Evolutionary conservation across 2,113 vertebrate species (phyloP), one percentile per base, ranked within the genome.

Genomic region (Tautogolabrus adspersus): DNA sequence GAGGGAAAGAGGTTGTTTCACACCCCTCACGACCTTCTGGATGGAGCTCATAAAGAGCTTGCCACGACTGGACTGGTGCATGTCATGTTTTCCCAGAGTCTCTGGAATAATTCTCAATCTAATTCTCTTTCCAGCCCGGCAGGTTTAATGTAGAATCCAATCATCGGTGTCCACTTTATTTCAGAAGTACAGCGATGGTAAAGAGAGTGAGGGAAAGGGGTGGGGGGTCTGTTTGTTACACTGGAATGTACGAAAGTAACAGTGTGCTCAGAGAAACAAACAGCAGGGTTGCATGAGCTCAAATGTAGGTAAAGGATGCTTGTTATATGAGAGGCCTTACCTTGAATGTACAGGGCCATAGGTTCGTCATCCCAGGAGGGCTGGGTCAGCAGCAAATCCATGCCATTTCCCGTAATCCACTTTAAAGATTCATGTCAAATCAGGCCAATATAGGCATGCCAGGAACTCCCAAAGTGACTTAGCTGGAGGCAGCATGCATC

Each of bases 381-480:
- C 69, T 58, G 37, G 81, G 85, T 88, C 79, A 89, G 75, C 80
- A 60, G 66, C 55, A 73, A 77, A 68, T 51, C 76, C 34, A 55
- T 54, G 60, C 73, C 72, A 72, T 92, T 89, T 87, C 54, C 47
- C 51, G 59, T 70, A 80, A 91, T 88, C 83, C 80, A 82, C 75
- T 89, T 89, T 83, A 89, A 91, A 92, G 85, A 91, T 91, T 87
- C 75, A 92, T 90, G 82, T 88, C 75, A 88, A 89, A 89, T 83
- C 77, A 82, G 57, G 63, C 51, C 60, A 70, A 70, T 62, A 21
- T 57, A 68, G 67, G 73, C 75, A 84, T 75, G 67, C 67, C 67
- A 86, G 81, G 76, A 84, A 84, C 68, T 89, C 68, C 69, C 65
- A 75, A 51, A 56, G 75, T 65, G 77, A 85, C 51, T 69, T 54